Evolutionary conservation across 2,888 invertebrate genomes (phyloP).

Genomic region (Pyralis farinalis): DNA sequence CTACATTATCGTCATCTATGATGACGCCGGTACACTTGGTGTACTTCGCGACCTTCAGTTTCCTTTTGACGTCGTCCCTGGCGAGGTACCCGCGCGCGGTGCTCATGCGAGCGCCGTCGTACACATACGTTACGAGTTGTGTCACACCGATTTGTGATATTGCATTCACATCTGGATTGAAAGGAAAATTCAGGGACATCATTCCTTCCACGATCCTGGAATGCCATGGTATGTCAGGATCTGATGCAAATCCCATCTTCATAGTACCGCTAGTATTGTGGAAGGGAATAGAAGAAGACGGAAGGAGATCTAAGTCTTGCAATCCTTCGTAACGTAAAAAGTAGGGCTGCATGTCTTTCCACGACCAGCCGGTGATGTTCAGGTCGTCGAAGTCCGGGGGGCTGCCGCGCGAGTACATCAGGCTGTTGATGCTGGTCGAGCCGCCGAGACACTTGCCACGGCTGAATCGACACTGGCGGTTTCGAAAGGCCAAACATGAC

Average conservation of each 20-base stretch:
- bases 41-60: constrained; percentile 37
- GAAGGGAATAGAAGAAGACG: constrained; percentile 38
- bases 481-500: constrained; percentile 44
- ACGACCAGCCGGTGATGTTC: constrained; percentile 45
- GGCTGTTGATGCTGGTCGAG: constrained; percentile 56
- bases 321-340: constrained; percentile 52
- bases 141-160: constrained; percentile 49
- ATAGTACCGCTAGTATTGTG: constrained; percentile 51
- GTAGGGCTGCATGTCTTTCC: constrained; percentile 48
- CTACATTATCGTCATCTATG: constrained; percentile 33
- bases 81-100: constrained; percentile 47
- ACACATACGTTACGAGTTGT: constrained; percentile 39
- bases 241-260: constrained; percentile 37
- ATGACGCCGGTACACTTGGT: constrained; percentile 45
- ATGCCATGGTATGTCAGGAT: constrained; percentile 47
- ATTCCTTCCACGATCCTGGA: constrained; percentile 34
- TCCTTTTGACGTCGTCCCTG: constrained; percentile 28
- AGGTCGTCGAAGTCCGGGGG: constrained; percentile 41
- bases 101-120: constrained; percentile 44
- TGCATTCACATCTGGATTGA: constrained; percentile 49
- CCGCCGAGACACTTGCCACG: constrained; percentile 60
- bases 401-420: constrained; percentile 57
- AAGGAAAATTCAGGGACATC: constrained; percentile 33
- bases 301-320: constrained; percentile 31
- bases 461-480: constrained; percentile 38